Percentiles rank a stretch among this genome's conserved stretches.
phyloP scores from a whole-genome alignment of 2,797 vertebrate genomes.

The Fratercula arctica region DNA sequence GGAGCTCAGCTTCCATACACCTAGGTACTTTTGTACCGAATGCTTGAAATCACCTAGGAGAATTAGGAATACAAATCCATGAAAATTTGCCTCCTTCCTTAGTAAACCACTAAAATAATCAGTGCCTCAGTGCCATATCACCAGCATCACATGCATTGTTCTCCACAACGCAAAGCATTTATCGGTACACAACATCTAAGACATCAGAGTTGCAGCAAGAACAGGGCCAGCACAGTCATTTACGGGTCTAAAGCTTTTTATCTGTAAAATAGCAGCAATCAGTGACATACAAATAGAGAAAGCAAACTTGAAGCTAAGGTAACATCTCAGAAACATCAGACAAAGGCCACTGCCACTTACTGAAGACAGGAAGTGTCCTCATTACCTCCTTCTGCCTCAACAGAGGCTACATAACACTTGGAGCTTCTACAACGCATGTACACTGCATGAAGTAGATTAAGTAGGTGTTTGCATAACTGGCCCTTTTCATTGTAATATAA shows the following conservation, averaged over 20 bases:
- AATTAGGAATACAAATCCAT: background rate
- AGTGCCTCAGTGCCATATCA: background rate
- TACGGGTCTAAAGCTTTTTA: background rate
- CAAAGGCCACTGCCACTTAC: background rate
- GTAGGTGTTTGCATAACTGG: background rate
- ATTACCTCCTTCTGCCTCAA: background rate
- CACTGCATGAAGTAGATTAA: background rate
- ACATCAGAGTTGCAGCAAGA: background rate
- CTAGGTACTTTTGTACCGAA: background rate
- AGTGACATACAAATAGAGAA: background rate
- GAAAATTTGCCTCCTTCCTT: background rate
- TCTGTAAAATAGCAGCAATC: background rate
- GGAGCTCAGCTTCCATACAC: background rate
- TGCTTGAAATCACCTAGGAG: background rate
- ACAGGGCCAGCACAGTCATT: background rate
- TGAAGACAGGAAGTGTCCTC: background rate
- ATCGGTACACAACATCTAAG: background rate
- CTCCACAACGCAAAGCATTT: background rate
- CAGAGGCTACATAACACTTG: background rate
- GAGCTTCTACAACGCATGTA: background rate
- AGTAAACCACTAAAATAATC: background rate
- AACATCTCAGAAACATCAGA: background rate
- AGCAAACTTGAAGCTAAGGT: background rate
- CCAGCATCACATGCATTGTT: background rate
- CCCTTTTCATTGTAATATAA: background rate